Evolutionary conservation across 2,113 vertebrate species (phyloP), one percentile per base, ranked within the genome.

Genomic region (Lynx canadensis): DNA sequence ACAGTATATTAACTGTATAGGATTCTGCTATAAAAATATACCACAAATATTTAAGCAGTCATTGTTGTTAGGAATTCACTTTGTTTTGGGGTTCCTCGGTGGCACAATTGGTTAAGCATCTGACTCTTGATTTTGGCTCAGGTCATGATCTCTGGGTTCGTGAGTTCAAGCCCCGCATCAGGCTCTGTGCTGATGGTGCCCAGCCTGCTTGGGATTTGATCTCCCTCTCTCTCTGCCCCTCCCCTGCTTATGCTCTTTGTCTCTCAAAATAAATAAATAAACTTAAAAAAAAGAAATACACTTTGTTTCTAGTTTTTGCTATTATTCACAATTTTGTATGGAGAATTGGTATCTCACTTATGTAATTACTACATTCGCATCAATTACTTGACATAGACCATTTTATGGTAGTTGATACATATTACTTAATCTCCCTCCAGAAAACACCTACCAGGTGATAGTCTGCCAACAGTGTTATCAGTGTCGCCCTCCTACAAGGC

Each of bases 271-370:
- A 60, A 60, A 60, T 60, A 60, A 23, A 60, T 60, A 60, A 60
- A 9, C 57, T 60, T 23, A 60, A 60, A 60, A 60, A 19, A 19
- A 60, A 76, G 12, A 95, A 91, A 79, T 71, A 96, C n/a, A 82
- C 16, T 78, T 91, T 97, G 7, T 78, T 92, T 87, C 36, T 27
- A 41, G 7, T 76, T 96, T 95, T 89, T 78, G 38, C 4, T 68
- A 14, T 52, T 85, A 36, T 79, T 52, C 12, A 80, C 38, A 52
- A 13, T 69, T 7, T 86, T 82, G 9, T 8, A 78, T 19, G 60
- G 29, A 88, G 79, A 73, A 57, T 60, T 86, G 65, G 68, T 78
- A 90, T 76, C 18, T 69, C 11, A 15, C 29, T 68, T 68, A n/a
- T 36, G 2, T 73, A 87, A 60, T 96, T 92, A 87, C 78, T 93